Evolutionary conservation across 2,797 vertebrate genomes (phyloP), one percentile per base, ranked within the genome.

Genomic region (Diceros bicornis): DNA sequence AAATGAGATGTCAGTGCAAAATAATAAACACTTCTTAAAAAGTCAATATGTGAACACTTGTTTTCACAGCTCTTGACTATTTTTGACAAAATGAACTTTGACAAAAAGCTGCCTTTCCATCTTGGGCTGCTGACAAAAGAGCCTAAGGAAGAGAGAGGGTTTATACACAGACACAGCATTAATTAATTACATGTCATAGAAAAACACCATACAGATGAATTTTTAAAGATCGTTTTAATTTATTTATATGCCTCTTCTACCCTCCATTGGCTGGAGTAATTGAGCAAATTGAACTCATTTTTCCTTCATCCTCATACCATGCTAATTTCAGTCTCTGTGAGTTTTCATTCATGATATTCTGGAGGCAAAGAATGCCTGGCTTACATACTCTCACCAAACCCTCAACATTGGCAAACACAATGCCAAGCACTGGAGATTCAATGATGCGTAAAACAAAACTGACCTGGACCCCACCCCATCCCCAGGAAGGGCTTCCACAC

Each of bases 11-110:
- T 61, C 44, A 61, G 27, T 52, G 34, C 55, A 64, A 61, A 78
- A 62, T 84, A 78, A 62, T 77, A n/a, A 66, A 66, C n/a, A 57
- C 37, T 66, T 78, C 77, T 17, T n/a, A 14, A 69, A 93, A 44
- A 71, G 11, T 92, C 64, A 64, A 6, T 78, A 59, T 41, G 47
- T 66, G 32, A 72, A 84, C 79, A 85, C 47, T 96, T 72, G 10
- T 3, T 69, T 93, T 84, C 41, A 57, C 4, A 79, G 64, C 32
- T 85, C 62, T 64, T 68, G 25, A 59, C 68, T n/a, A 12, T 37
- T 20, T 90, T 18, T 86, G 64, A 72, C 25, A 68, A 94, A 77
- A 71, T 93, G 62, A 74, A 85, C 41, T 75, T 82, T 50, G n/a
- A 82, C 52, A 69, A 52, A 88, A 82, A 77, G 55, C 16, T 50